These are phyloP conservation scores for Cyphomyrus discorhynchus DNA, from an alignment of 2,113 vertebrate genomes.

Conservation along the genomic window DNA sequence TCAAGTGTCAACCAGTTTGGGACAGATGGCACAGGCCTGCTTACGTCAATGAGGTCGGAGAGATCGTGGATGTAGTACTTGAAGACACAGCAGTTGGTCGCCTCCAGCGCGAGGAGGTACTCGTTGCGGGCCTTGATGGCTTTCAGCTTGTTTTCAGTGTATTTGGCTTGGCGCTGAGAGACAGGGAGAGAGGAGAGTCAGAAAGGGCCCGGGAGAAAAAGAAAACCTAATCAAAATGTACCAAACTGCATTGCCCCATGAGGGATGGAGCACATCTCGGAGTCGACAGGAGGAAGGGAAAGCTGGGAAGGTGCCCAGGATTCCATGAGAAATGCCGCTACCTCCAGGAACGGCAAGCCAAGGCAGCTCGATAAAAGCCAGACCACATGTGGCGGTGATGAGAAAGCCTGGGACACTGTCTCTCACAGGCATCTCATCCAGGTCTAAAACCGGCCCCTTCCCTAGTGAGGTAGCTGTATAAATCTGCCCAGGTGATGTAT, in stretches of 20 bases:
- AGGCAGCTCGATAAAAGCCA: neutral
- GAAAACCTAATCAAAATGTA: neutral
- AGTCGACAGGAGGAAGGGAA: neutral
- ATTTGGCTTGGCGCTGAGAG: constrained; percentile 89
- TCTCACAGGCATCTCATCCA: neutral
- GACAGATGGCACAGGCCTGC: constrained; percentile 27
- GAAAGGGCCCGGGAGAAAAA: neutral
- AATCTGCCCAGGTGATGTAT: neutral
- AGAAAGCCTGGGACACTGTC: neutral
- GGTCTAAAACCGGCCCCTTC: neutral
- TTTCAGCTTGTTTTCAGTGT: constrained; percentile 95
- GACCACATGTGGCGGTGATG: neutral
- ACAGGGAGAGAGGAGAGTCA: constrained; percentile 11
- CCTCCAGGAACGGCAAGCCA: neutral
- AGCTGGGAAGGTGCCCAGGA: neutral
- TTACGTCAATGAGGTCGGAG: constrained; percentile 96
- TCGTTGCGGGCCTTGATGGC: constrained; percentile 96
- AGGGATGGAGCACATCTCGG: neutral
- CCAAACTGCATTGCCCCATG: neutral
- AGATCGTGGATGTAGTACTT: constrained; percentile 99
- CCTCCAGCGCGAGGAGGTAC: constrained; percentile 90
- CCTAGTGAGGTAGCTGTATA: neutral
- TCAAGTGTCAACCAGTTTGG: neutral
- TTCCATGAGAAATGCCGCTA: neutral
- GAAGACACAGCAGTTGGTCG: constrained; percentile 93